Percentiles rank a stretch among this genome's conserved stretches.
phyloP scores from a whole-genome alignment of 2,888 invertebrate species.

The Drosophila colorata region DNA sequence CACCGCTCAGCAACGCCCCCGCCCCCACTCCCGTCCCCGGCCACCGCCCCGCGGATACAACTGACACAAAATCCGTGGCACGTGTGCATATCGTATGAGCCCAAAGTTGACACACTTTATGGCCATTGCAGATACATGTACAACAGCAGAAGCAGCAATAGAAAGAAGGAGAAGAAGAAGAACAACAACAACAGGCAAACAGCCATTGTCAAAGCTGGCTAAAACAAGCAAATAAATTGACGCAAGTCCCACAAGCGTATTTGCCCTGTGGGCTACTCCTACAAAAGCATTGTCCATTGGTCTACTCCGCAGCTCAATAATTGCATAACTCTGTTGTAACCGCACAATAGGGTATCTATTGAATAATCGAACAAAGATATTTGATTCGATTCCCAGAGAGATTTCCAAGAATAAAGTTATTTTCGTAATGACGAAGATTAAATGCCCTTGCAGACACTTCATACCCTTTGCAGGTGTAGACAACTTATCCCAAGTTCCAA shows the following conservation, averaged over 20 bases:
- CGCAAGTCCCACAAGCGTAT: not conserved
- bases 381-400: too few relatives aligned
- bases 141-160: not conserved
- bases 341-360: not conserved
- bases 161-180: too few relatives aligned
- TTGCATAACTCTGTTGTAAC: not conserved
- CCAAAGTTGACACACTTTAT: slow-evolving; percentile 20
- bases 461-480: too few relatives aligned
- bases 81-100: slow-evolving; percentile 27
- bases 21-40: not conserved
- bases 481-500: too few relatives aligned
- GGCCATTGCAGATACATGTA: slow-evolving; percentile 14
- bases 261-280: not conserved
- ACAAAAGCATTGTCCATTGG: not conserved
- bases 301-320: not conserved
- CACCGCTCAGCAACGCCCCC: not conserved
- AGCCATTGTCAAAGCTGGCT: not conserved
- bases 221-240: slow-evolving; percentile 16
- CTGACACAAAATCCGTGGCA: slow-evolving; percentile 13
- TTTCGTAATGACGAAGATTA: too few relatives aligned
- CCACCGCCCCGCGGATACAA: too few relatives aligned
- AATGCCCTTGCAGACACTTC: too few relatives aligned
- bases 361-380: not conserved
- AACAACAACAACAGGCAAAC: not conserved
- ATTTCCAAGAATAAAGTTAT: not conserved